Conservation (phyloP, 2,797 vertebrate species). For the Enteromius viviparus region DNA sequence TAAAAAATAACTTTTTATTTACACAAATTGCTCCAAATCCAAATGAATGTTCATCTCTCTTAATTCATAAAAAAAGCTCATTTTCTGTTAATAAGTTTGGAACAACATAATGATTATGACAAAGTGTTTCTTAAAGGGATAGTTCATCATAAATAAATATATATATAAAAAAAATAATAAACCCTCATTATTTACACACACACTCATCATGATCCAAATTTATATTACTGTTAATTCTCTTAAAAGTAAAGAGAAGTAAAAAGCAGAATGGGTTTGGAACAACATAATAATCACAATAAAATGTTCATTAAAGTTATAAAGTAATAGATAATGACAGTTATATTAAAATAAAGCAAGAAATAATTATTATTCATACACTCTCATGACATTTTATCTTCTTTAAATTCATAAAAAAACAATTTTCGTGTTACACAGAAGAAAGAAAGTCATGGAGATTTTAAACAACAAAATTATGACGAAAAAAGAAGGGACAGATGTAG, state of each 20-base stretch:
- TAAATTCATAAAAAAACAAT: neutral
- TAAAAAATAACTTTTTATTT: neutral
- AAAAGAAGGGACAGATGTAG: no score
- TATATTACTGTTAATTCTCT: neutral
- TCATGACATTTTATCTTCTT: neutral
- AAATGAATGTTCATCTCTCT: no score
- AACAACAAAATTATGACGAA: no score
- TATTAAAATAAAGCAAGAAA: neutral
- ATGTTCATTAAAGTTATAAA: neutral
- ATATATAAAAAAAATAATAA: neutral
- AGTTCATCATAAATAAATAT: neutral
- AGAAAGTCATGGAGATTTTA: no score
- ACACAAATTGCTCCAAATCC: neutral
- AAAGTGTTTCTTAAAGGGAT: neutral
- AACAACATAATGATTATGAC: neutral
- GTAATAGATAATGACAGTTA: neutral
- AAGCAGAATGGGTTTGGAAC: neutral
- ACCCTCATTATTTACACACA: neutral
- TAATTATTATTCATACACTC: neutral
- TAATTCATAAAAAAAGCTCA: neutral
- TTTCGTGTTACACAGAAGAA: neutral
- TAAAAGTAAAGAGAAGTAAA: neutral
- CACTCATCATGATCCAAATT: neutral
- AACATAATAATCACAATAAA: neutral
- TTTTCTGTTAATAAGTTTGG: neutral